Conservation (phyloP, 2,113 vertebrate species). For the Chinchilla lanigera region DNA sequence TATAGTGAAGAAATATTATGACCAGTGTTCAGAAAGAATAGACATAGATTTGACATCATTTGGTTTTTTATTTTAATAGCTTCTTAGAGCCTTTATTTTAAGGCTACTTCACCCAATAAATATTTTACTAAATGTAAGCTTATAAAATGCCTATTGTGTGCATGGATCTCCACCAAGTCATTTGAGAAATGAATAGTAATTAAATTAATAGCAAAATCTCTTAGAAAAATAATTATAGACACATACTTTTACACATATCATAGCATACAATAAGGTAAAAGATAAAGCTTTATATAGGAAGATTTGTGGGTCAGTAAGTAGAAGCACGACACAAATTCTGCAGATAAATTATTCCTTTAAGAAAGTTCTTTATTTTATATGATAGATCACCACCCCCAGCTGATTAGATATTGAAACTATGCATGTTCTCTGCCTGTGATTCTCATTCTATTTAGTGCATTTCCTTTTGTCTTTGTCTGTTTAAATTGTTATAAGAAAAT, state of each 20-base stretch:
- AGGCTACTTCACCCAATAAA: constrained; percentile 3
- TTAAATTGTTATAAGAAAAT: neutral
- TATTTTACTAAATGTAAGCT: constrained; percentile 30
- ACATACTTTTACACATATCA: neutral
- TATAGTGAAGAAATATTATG: constrained; percentile 73
- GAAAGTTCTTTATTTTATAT: neutral
- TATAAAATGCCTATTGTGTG: constrained; percentile 16
- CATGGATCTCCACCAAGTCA: neutral
- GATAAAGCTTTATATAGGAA: neutral
- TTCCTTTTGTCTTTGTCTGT: neutral
- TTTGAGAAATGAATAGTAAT: neutral
- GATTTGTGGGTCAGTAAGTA: neutral
- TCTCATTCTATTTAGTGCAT: neutral
- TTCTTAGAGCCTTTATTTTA: neutral
- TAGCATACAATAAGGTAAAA: neutral
- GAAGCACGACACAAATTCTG: neutral
- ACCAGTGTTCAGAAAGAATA: constrained; percentile 37
- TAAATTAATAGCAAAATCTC: neutral
- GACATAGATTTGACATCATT: constrained; percentile 56
- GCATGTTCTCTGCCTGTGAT: neutral
- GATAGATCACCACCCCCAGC: neutral
- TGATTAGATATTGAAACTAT: neutral
- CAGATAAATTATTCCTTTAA: neutral
- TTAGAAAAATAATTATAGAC: neutral
- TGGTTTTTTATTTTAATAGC: constrained; percentile 52